Base-by-base conservation (phyloP, 1,140 invertebrate genomes). In the Drosophila pandora region DNA sequence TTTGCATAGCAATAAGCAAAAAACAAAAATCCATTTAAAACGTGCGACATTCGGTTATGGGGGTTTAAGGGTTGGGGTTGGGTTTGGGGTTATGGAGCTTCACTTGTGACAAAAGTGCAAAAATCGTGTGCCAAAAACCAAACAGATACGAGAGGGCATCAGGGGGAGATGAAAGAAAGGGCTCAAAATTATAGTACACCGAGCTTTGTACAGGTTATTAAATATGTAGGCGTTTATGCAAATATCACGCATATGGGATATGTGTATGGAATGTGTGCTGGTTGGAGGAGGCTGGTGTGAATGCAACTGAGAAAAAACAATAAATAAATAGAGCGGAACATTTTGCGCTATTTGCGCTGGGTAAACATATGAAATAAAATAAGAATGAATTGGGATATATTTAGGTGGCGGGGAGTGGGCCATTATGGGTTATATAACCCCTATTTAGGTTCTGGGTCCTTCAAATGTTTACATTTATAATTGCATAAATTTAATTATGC, bases 401-500 rank as follows among this genome's bases (percentile, higher is more conserved):
- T 21, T 32, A 22, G 54, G 28, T 21, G 8, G 21, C 22, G 30
- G 21, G 34, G 13, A 17, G 50, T 60, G 17, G 13, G 41, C 13
- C 5, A 64, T 50, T 57, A 49, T 59, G 59, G 70, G 34, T 49
- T 52, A 53, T 56, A 28, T 50, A 59, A 8, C 41, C 23, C 6
- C 34, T 49, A 45, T 58, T 69, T 56, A 68, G 80, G 48, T 37
- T 2, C 2, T 13, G 34, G 55, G 13, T 64, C 17, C 17, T 17
- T 17, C 17, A 17, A 17, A 52, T 79, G 82, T 88, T 87, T 88
- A 82, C 83, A 72, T 82, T 88, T 79, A 88, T 87, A 87, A 87
- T 87, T 88, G 82, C 82, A 88, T 76, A 79, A 75, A 82, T 87
- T 87, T 85, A 85, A 84, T 71, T 85, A 85, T 85, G 76, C 84